A percentile compares a stretch with the other conserved stretches of the same genome.
These are phyloP conservation scores for Sisyra terminalis DNA, from an alignment of 2,888 invertebrate species.

Conservation along the genomic window DNA sequence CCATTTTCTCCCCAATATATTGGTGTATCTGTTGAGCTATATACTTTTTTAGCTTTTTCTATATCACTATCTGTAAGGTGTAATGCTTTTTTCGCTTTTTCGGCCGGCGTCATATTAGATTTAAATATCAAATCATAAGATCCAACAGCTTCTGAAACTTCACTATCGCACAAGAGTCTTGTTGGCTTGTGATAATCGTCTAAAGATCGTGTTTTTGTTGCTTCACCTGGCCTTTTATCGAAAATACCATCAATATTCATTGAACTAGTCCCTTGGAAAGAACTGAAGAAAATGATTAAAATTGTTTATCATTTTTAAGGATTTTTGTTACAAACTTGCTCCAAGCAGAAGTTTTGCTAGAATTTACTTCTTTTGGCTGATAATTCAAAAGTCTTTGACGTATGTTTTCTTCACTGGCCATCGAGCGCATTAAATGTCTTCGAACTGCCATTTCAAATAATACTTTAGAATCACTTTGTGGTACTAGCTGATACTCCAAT, in stretches of 20 bases:
- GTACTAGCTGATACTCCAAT: slow-evolving; percentile 9
- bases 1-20: too few species aligned
- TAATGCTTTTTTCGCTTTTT: slow-evolving; percentile 13
- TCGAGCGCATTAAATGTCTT: slow-evolving; percentile 30
- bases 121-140: slow-evolving; percentile 2
- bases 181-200: slow-evolving; percentile 13
- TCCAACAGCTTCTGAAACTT: slow-evolving; percentile 10
- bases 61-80: slow-evolving; percentile 14
- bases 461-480: slow-evolving; percentile 13
- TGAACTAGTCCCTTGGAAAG: slow-evolving; percentile 13
- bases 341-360: too few species aligned
- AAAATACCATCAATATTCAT: slow-evolving; percentile 14
- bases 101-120: slow-evolving; percentile 7
- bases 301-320: background rate
- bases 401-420: slow-evolving; percentile 28
- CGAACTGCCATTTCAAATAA: slow-evolving; percentile 31
- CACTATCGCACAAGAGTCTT: slow-evolving; percentile 13
- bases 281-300: background rate
- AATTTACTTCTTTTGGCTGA: too few species aligned
- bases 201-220: background rate
- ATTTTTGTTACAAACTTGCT: too few species aligned
- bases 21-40: too few species aligned
- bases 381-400: slow-evolving; percentile 24
- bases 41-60: slow-evolving; percentile 8
- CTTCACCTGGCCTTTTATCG: background rate